Conservation (phyloP, 2,888 invertebrate species). For the Mallateleia sp. region DNA sequence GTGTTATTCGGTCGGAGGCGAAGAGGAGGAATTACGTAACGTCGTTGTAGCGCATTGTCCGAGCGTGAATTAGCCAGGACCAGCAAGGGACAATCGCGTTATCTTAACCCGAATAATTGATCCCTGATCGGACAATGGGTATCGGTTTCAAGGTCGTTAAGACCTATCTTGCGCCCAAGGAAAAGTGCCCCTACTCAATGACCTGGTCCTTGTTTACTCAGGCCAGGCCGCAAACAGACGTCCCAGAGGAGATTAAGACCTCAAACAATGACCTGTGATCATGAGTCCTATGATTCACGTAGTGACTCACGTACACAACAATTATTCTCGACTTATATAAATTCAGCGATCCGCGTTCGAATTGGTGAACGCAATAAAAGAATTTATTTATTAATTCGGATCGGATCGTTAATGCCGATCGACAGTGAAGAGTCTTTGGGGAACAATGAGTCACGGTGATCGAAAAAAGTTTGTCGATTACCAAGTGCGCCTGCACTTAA, state of each 20-base stretch:
- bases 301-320: constrained; percentile 55
- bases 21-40: too few species aligned
- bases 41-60: too few species aligned
- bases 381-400: too few species aligned
- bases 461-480: too few species aligned
- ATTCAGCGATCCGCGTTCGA: constrained; percentile 60
- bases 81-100: too few species aligned
- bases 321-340: constrained; percentile 61
- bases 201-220: not conserved
- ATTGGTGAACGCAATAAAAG: too few species aligned
- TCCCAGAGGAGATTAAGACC: constrained; percentile 55
- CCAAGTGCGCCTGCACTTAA: not conserved
- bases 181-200: not conserved
- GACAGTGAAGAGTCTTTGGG: too few species aligned
- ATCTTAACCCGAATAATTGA: not conserved
- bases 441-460: too few species aligned
- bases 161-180: not conserved
- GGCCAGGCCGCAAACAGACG: constrained; percentile 8
- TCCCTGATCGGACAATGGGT: not conserved
- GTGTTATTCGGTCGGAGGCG: too few species aligned
- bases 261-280: constrained; percentile 65
- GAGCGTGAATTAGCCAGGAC: too few species aligned
- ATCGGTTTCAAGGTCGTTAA: not conserved
- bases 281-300: constrained; percentile 60
- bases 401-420: too few species aligned